Conservation (phyloP, 2,888 invertebrate species). For the Callyntrura guangdongensis region DNA sequence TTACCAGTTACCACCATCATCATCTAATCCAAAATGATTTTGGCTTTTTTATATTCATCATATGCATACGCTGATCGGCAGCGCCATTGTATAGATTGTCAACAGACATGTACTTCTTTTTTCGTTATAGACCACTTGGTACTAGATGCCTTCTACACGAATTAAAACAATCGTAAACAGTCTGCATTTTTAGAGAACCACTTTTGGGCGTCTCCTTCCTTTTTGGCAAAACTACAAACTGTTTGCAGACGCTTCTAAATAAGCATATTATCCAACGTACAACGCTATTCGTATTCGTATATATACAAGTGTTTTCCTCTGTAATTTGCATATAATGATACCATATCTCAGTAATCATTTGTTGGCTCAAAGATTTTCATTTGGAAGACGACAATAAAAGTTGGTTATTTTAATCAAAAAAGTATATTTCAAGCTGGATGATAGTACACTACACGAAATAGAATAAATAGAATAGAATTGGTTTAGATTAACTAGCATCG, state of each 20-base stretch:
- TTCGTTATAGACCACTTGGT: background rate
- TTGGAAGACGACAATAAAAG: conserved; percentile 18
- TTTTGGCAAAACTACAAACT: conserved; percentile 12
- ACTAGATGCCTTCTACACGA: background rate
- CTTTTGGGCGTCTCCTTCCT: conserved; percentile 66
- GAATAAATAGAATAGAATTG: too few relatives aligned
- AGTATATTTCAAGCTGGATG: background rate
- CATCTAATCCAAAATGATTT: background rate
- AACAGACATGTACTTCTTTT: background rate
- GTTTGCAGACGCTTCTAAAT: conserved; percentile 13
- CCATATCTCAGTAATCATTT: background rate
- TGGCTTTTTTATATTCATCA: background rate
- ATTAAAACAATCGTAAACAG: background rate
- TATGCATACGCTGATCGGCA: background rate
- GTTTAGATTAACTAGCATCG: background rate
- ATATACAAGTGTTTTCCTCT: conserved; percentile 43
- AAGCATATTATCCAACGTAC: background rate
- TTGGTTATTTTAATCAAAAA: conserved; percentile 6
- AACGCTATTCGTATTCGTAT: too few relatives aligned
- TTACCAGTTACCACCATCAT: background rate
- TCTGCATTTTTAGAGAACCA: background rate
- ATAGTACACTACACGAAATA: background rate
- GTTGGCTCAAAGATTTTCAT: background rate
- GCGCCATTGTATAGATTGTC: too few relatives aligned
- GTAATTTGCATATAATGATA: conserved; percentile 48